These are phyloP conservation scores for Rapana venosa DNA, from an alignment of 2,888 invertebrate genomes.

Conservation along the genomic window DNA sequence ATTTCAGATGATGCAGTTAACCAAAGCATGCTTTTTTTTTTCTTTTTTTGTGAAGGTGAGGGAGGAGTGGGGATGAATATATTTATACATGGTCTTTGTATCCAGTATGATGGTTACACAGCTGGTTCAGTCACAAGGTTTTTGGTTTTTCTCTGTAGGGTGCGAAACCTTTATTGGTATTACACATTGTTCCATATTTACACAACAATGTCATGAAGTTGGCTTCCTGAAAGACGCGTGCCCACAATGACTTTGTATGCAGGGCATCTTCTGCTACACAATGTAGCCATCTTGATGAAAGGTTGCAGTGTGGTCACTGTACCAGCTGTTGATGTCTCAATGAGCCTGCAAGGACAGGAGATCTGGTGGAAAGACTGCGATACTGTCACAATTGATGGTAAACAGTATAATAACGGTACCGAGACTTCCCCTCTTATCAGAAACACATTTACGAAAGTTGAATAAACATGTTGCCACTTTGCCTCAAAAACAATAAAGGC, in stretches of 20 bases:
- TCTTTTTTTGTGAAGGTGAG: too few relatives aligned
- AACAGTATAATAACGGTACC: not conserved
- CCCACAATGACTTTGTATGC: not conserved
- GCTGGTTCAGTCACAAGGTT: too few relatives aligned
- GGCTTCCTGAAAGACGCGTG: not conserved
- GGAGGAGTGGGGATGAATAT: too few relatives aligned
- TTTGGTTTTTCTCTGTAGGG: too few relatives aligned
- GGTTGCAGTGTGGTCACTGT: not conserved
- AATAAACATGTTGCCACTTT: conserved; percentile 39
- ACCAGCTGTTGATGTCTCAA: not conserved
- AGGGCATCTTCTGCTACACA: not conserved
- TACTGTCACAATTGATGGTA: conserved; percentile 27
- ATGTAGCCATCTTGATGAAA: not conserved
- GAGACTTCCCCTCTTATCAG: conserved; percentile 14
- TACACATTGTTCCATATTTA: too few relatives aligned
- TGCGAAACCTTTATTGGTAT: too few relatives aligned
- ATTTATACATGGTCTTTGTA: too few relatives aligned
- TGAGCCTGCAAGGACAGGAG: not conserved
- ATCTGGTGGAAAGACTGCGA: conserved; percentile 46
- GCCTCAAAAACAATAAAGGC: conserved; percentile 46
- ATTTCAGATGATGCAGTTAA: not conserved
- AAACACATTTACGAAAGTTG: conserved; percentile 40
- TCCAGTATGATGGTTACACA: too few relatives aligned
- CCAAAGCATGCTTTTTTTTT: conserved; percentile 9
- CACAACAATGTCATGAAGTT: not conserved